phyloP scores from a whole-genome alignment of 92 coral and sea anemone genomes.

The Epizoanthus stellaris region DNA sequence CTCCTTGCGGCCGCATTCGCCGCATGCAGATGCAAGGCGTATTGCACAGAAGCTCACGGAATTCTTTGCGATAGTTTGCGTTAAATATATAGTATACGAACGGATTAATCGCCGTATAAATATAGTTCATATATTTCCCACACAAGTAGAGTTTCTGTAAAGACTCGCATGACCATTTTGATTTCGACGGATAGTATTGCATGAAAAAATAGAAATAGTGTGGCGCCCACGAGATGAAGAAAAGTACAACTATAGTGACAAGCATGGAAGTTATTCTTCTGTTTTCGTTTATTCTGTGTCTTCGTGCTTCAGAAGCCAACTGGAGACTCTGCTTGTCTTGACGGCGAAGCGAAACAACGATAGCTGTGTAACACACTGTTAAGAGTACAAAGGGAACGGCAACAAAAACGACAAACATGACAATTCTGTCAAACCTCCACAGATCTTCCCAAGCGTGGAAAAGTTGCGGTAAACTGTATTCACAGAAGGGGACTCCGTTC shows the following conservation, averaged over 20 bases:
- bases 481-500: not conserved
- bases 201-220: not conserved
- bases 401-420: not conserved
- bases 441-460: slow-evolving; percentile 9
- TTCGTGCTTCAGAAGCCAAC: not conserved
- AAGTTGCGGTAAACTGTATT: slow-evolving; percentile 5
- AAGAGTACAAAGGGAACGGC: not conserved
- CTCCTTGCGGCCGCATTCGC: too few relatives aligned
- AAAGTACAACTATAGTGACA: not conserved
- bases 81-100: too few relatives aligned
- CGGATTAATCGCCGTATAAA: too few relatives aligned
- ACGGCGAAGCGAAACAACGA: not conserved
- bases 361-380: not conserved
- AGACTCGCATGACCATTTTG: too few relatives aligned
- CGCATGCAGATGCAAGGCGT: too few relatives aligned
- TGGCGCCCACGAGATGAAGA: slow-evolving; percentile 10
- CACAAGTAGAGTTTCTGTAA: too few relatives aligned
- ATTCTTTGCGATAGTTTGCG: too few relatives aligned
- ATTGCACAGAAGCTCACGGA: too few relatives aligned
- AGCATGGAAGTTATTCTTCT: not conserved
- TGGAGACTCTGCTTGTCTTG: not conserved
- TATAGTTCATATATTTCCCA: too few relatives aligned
- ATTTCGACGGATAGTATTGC: too few relatives aligned
- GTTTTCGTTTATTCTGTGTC: not conserved
- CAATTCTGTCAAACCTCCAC: not conserved